phyloP scores from a whole-genome alignment of 2,797 vertebrate species.

The Acanthornis magna region DNA sequence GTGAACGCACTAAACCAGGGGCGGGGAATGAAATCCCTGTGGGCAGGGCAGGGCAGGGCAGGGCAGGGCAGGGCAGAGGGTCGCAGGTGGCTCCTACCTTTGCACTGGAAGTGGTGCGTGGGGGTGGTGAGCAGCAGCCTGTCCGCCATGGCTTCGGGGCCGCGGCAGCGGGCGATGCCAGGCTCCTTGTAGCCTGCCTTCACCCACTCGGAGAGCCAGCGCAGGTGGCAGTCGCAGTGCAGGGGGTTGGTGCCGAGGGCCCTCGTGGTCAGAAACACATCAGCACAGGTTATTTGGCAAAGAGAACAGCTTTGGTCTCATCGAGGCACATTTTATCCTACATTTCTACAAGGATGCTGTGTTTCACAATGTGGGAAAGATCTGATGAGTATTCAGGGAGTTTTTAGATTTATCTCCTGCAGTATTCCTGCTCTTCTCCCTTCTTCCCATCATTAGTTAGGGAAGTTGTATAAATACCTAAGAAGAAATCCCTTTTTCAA shows the following conservation, averaged over 20 bases:
- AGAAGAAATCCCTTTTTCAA: not conserved
- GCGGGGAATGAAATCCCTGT: fast-evolving
- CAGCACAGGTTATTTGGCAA: not conserved
- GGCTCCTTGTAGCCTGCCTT: slow-evolving; percentile 98
- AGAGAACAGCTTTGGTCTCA: not conserved
- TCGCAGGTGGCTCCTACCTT: slow-evolving; percentile 76
- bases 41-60: not conserved
- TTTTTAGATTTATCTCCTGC: not conserved
- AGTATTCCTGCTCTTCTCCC: not conserved
- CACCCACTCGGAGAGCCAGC: slow-evolving; percentile 98
- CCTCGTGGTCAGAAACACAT: slow-evolving; percentile 68
- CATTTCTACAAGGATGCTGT: not conserved
- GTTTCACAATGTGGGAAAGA: not conserved
- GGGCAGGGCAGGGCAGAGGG: not conserved
- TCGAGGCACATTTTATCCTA: fast-evolving
- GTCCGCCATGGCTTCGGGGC: slow-evolving; percentile 92
- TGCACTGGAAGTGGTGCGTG: slow-evolving; percentile 93
- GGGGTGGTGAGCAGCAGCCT: slow-evolving; percentile 94
- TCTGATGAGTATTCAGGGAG: not conserved
- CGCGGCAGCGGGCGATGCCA: slow-evolving; percentile 94
- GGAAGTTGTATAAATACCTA: not conserved
- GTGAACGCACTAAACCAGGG: fast-evolving
- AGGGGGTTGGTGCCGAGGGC: slow-evolving; percentile 95
- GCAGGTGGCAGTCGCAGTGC: slow-evolving; percentile 93
- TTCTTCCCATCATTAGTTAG: not conserved